Evolutionary conservation across 2,888 invertebrate genomes (phyloP), one percentile per base, ranked within the genome.

Genomic region (Drosophila demipolita): DNA sequence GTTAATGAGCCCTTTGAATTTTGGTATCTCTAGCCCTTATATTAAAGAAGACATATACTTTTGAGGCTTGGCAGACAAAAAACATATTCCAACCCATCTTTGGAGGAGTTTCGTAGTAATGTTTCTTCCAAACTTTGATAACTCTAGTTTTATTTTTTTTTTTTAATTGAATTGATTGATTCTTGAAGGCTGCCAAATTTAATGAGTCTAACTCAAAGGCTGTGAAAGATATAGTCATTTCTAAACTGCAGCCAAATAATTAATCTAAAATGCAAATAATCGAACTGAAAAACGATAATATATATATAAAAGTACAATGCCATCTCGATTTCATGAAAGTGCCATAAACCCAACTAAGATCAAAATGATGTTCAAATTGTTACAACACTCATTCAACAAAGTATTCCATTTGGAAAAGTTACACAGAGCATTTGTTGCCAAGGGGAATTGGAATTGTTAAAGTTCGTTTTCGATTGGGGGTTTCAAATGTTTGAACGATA

Each of bases 381-480:
- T 33, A n/a, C 26, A 38, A 59, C 26, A 57, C 57, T 49, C 58
- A 33, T 48, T 67, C 58, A 26, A 20, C 33, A 3, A 40, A 48
- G n/a, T 36, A 55, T 23, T 36, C 23, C n/a, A 61, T 66, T 57
- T 12, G 52, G 52, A 42, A 40, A 45, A 5, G 3, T 35, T 40
- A 35, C 49, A 66, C 20, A 42, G 50, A 20, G 3, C 45, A 38
- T 48, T 60, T 50, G 36, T 55, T 35, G 8, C 50, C 50, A 68
- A 60, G 54, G 54, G 15, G 42, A 38, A 54, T 60, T 52, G 36
- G 36, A 26, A 26, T 55, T 57, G 55, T 55, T 57, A 52, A 65
- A 62, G 65, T 17, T 73, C 32, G 49, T 59, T 76, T 70, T 49
- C 60, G 60, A 23, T 38, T 59, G 42, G 54, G 29, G 54, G 33